These are phyloP conservation scores for Eilema griseolum DNA, from an alignment of 2,888 invertebrate genomes.

Conservation along the genomic window DNA sequence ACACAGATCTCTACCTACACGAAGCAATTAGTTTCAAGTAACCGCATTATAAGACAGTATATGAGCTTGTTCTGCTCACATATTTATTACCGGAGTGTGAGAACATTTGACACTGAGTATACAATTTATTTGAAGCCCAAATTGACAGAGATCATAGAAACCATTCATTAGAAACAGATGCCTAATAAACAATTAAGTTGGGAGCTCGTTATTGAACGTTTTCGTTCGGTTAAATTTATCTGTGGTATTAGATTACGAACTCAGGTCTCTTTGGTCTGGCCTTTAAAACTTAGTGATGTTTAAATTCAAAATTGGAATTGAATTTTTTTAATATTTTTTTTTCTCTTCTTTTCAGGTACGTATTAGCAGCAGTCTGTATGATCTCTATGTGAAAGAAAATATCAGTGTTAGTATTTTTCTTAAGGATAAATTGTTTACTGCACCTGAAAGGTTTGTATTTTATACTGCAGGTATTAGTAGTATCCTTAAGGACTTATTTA, in stretches of 20 bases:
- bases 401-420: not conserved
- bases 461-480: not conserved
- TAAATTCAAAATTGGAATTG: not conserved
- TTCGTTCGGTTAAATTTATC: conserved; percentile 39
- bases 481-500: too few species aligned
- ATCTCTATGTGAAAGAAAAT: not conserved
- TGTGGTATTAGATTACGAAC: conserved; percentile 32
- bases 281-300: not conserved
- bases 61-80: conserved; percentile 24
- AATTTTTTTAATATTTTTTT: conserved; percentile 8
- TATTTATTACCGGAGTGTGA: conserved; percentile 47
- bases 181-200: conserved; percentile 65
- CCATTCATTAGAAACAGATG: conserved; percentile 79
- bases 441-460: not conserved
- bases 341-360: conserved; percentile 59
- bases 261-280: conserved; percentile 29
- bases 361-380: conserved; percentile 18
- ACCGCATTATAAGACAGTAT: conserved; percentile 24
- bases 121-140: conserved; percentile 50
- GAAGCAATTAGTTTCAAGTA: conserved; percentile 29
- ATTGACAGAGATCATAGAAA: conserved; percentile 59
- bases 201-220: conserved; percentile 38
- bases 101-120: conserved; percentile 53
- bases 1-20: conserved; percentile 19
- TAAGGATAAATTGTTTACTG: not conserved